phyloP scores from a whole-genome alignment of 2,888 invertebrate genomes.

The Ophioninae sp. region DNA sequence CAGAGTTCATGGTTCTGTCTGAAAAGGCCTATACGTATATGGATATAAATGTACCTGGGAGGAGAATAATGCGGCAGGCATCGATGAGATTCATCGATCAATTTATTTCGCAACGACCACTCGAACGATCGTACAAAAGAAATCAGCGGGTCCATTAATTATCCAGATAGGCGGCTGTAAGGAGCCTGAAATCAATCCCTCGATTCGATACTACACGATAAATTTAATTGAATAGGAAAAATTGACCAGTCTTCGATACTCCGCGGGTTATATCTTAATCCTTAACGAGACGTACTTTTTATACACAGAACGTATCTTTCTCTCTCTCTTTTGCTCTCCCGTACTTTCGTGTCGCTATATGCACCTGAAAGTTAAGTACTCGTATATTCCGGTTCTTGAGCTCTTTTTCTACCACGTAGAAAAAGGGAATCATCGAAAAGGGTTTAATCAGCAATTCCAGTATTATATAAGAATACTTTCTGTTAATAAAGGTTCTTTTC shows the following conservation, averaged over 20 bases:
- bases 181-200: conserved; percentile 51
- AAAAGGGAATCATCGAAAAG: too few relatives aligned
- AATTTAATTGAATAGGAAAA: conserved; percentile 57
- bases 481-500: too few relatives aligned
- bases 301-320: neutral
- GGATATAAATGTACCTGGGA: neutral
- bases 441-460: too few relatives aligned
- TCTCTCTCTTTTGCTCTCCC: neutral
- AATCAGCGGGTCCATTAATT: conserved; percentile 60
- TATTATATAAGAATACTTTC: too few relatives aligned
- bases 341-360: too few relatives aligned
- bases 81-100: conserved; percentile 63
- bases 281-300: conserved; percentile 24
- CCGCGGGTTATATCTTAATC: conserved; percentile 33
- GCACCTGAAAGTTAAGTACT: too few relatives aligned
- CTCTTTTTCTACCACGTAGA: too few relatives aligned
- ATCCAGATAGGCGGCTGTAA: conserved; percentile 59
- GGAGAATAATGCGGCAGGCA: conserved; percentile 51
- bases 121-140: conserved; percentile 49
- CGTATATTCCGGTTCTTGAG: too few relatives aligned
- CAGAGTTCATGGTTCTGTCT: neutral
- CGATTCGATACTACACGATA: conserved; percentile 43
- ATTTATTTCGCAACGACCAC: conserved; percentile 58
- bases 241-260: conserved; percentile 20
- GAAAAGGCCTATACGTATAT: conserved; percentile 10